A percentile compares a stretch with the other conserved stretches of the same genome.
phyloP scores from a whole-genome alignment of 1,140 invertebrate species.

The Aphis gossypii region DNA sequence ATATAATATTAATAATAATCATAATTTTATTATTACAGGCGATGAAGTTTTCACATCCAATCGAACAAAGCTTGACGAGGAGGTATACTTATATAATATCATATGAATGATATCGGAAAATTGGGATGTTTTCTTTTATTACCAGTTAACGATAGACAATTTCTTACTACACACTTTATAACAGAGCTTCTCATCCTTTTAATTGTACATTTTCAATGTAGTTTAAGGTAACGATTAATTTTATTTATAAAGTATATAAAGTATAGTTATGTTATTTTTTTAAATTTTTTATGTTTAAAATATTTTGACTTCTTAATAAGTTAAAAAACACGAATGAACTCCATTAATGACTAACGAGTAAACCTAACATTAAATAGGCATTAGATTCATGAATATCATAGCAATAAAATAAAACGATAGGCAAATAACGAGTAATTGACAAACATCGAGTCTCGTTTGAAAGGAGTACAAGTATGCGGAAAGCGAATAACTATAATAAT shows the following conservation, averaged over 20 bases:
- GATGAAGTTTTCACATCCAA: not conserved
- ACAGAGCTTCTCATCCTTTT: not conserved
- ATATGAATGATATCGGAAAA: not conserved
- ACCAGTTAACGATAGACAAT: not conserved
- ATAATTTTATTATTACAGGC: not conserved
- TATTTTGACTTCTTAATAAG: not conserved
- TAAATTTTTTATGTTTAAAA: not conserved
- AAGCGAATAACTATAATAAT: not conserved
- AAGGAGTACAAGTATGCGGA: not conserved
- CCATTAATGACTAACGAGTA: not conserved
- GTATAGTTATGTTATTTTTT: not conserved
- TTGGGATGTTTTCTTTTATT: not conserved
- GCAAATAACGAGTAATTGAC: not conserved
- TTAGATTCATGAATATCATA: not conserved
- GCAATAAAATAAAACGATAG: not conserved
- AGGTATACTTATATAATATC: not conserved
- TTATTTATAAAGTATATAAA: not conserved
- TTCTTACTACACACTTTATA: not conserved
- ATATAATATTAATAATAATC: not conserved
- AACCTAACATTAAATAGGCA: not conserved
- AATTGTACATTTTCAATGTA: not conserved
- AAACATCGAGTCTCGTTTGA: not conserved
- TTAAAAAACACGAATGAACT: not conserved
- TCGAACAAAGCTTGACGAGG: not conserved
- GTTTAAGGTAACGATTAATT: not conserved